phyloP scores from a whole-genome alignment of 2,888 invertebrate genomes.

The Orthonevra nobilis region DNA sequence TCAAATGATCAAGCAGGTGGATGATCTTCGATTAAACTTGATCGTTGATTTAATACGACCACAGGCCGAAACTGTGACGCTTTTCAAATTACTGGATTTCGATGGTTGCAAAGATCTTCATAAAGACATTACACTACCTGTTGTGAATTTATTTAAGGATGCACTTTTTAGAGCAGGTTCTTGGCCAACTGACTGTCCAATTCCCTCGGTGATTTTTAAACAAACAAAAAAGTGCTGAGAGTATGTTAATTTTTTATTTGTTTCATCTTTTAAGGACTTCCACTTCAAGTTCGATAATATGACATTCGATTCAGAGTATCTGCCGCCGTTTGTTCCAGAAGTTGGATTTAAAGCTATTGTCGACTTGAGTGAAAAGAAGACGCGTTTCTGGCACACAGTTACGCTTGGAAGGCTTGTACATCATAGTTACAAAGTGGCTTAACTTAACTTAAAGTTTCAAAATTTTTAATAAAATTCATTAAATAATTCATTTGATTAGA shows the following conservation, averaged over 20 bases:
- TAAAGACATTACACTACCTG: not conserved
- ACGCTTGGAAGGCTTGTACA: too few species aligned
- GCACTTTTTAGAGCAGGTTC: not conserved
- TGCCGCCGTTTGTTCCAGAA: conserved; percentile 26
- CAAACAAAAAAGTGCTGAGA: too few species aligned
- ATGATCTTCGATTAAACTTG: not conserved
- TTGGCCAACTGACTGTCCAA: conserved; percentile 14
- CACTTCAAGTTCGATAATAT: not conserved
- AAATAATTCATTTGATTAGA: too few species aligned
- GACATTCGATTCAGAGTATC: not conserved
- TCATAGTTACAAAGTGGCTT: too few species aligned
- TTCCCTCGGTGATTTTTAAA: not conserved
- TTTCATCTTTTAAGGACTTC: not conserved
- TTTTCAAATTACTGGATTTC: not conserved
- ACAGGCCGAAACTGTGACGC: not conserved
- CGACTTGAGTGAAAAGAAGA: too few species aligned
- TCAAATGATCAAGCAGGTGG: not conserved
- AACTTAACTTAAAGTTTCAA: too few species aligned
- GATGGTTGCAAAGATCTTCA: not conserved
- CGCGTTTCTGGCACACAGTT: too few species aligned
- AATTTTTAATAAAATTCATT: too few species aligned
- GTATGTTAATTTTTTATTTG: too few species aligned
- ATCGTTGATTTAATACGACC: not conserved
- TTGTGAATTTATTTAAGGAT: conserved; percentile 1
- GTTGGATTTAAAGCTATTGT: too few species aligned